phyloP scores from a whole-genome alignment of 2,888 invertebrate genomes.

The Caenorhabditis becei region DNA sequence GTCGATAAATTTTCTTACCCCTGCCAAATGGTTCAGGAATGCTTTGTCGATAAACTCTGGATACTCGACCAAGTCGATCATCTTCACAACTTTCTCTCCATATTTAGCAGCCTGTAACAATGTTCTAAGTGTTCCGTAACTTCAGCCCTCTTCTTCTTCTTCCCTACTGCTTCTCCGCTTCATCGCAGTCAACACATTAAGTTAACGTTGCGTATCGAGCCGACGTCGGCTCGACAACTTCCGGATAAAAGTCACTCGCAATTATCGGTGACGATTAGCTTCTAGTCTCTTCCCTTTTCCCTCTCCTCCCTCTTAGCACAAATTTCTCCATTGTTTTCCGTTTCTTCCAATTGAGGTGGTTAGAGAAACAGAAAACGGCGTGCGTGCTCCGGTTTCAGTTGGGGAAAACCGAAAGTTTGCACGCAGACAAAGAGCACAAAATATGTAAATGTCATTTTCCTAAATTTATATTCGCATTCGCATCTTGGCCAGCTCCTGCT shows the following conservation, averaged over 20 bases:
- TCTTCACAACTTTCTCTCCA: constrained; percentile 16
- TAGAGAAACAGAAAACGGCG: constrained; percentile 4
- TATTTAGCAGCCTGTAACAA: constrained; percentile 48
- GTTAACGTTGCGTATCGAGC: constrained; percentile 7
- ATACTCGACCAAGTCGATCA: constrained; percentile 53
- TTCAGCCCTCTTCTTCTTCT: neutral
- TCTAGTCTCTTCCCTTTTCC: neutral
- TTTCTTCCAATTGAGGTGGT: constrained; percentile 2
- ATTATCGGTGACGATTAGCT: constrained; percentile 52
- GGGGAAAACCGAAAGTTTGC: constrained; percentile 24
- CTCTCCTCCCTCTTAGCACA: constrained; percentile 4
- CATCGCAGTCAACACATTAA: constrained; percentile 15
- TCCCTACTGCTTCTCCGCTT: neutral
- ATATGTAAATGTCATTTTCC: constrained; percentile 58
- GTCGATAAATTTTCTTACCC: constrained; percentile 22
- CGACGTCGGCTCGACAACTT: constrained; percentile 24
- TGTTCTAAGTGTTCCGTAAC: neutral
- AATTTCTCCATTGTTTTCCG: constrained; percentile 8
- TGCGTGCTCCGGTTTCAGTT: constrained; percentile 21
- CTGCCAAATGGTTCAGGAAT: constrained; percentile 26
- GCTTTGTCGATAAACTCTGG: constrained; percentile 24
- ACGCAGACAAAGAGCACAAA: constrained; percentile 41
- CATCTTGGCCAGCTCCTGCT: constrained; percentile 25
- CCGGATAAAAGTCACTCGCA: constrained; percentile 50
- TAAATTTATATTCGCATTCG: constrained; percentile 50